Base-by-base conservation (phyloP, 1,140 invertebrate genomes). In the Trachelipus rathkii region DNA sequence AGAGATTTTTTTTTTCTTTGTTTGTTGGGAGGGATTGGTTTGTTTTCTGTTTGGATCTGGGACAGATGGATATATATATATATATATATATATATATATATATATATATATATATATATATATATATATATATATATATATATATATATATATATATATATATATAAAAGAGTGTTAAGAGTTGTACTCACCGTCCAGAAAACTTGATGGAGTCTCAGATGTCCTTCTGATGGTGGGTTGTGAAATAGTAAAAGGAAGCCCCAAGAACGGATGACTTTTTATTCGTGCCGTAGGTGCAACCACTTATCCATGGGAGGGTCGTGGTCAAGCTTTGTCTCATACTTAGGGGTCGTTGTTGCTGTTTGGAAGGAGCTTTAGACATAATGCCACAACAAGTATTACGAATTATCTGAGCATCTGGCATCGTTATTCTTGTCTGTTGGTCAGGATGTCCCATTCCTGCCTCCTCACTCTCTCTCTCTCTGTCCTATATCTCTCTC, bases 1-100 rank as follows among this genome's bases (percentile, higher is more conserved):
- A n/a, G n/a, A n/a, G n/a, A n/a, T n/a, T n/a, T n/a, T n/a, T n/a
- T n/a, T n/a, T n/a, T n/a, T n/a, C n/a, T n/a, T n/a, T n/a, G n/a
- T n/a, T n/a, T n/a, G n/a, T n/a, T n/a, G n/a, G n/a, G n/a, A n/a
- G n/a, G n/a, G n/a, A n/a, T n/a, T n/a, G n/a, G n/a, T n/a, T n/a
- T n/a, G n/a, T n/a, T n/a, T n/a, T n/a, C n/a, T n/a, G n/a, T n/a
- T n/a, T n/a, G n/a, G n/a, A n/a, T n/a, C n/a, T n/a, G n/a, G n/a
- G n/a, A n/a, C n/a, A n/a, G n/a, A n/a, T n/a, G n/a, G n/a, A n/a
- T 71, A 71, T 71, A 71, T 71, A 71, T 71, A 71, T 71, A 71
- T 71, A 71, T 71, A 33, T 71, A n/a, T 68, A n/a, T 68, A n/a
- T 68, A n/a, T 68, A n/a, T 68, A n/a, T 68, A n/a, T 68, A n/a